Percentiles rank a stretch among this genome's conserved stretches.
Conservation (phyloP, 2,113 vertebrate species). For the Hyla sarda region DNA sequence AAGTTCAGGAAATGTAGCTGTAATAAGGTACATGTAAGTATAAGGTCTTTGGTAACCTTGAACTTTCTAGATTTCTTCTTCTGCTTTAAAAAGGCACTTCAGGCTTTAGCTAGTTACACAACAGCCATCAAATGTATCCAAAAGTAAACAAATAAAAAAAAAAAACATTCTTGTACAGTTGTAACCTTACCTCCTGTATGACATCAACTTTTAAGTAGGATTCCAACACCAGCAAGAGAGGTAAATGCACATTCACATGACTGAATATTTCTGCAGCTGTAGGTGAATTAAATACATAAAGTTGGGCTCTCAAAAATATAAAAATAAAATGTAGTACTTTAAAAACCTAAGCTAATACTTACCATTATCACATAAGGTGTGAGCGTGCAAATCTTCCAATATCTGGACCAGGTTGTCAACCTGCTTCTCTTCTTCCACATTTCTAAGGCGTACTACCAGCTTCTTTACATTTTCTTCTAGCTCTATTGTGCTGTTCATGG, state of each 20-base stretch:
- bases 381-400: constrained; percentile 84
- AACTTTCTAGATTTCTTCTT: too few relatives aligned
- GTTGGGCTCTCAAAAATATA: neutral
- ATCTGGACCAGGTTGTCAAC: constrained; percentile 84
- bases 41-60: neutral
- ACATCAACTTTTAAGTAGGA: constrained; percentile 75
- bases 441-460: constrained; percentile 84
- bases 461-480: constrained; percentile 80
- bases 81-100: too few relatives aligned
- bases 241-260: constrained; percentile 81
- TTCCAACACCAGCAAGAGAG: constrained; percentile 82
- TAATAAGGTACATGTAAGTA: neutral
- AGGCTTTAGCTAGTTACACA: too few relatives aligned
- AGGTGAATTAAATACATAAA: constrained; percentile 1
- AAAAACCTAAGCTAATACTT: constrained; percentile 59
- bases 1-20: neutral
- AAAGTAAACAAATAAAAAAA: neutral
- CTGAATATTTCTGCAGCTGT: constrained; percentile 83
- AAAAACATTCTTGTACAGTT: neutral
- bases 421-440: constrained; percentile 82
- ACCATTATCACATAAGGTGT: constrained; percentile 82
- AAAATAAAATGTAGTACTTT: neutral
- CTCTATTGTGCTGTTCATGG: constrained; percentile 63
- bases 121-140: neutral
- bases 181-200: constrained; percentile 85